These are phyloP conservation scores for Drosophila mayri DNA, from an alignment of 1,140 invertebrate species.

Conservation along the genomic window DNA sequence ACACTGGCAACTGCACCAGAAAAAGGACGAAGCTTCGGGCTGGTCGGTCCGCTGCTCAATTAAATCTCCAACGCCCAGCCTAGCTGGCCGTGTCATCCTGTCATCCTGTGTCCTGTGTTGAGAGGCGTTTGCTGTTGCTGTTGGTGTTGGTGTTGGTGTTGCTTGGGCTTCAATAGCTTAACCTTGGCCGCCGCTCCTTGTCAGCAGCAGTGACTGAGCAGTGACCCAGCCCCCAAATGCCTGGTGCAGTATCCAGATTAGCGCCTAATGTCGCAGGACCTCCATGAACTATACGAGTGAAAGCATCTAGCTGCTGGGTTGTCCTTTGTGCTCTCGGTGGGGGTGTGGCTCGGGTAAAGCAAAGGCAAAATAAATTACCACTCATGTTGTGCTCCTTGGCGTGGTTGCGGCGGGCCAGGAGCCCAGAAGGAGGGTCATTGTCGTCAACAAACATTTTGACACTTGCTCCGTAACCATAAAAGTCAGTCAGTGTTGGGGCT, in stretches of 20 bases:
- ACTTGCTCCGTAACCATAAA: slow-evolving; percentile 84
- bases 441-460: slow-evolving; percentile 83
- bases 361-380: slow-evolving; percentile 82
- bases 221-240: slow-evolving; percentile 3
- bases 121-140: slow-evolving; percentile 10
- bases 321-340: slow-evolving; percentile 25
- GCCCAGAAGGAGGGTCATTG: slow-evolving; percentile 35
- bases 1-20: no score
- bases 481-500: slow-evolving; percentile 83
- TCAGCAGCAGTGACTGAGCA: slow-evolving; percentile 61
- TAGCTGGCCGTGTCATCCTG: slow-evolving; percentile 12
- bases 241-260: slow-evolving; percentile 62
- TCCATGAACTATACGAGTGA: background rate
- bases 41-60: slow-evolving; percentile 69
- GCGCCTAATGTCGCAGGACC: slow-evolving; percentile 54
- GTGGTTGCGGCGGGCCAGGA: slow-evolving; percentile 11
- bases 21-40: no score
- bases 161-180: slow-evolving; percentile 34
- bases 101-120: slow-evolving; percentile 6
- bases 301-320: slow-evolving; percentile 11
- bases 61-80: slow-evolving; percentile 62
- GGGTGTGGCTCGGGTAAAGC: slow-evolving; percentile 17
- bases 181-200: slow-evolving; percentile 52
- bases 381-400: slow-evolving; percentile 53
- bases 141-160: no score